These are phyloP conservation scores for Ladona fulva DNA, from an alignment of 1,140 invertebrate genomes.

Conservation along the genomic window DNA sequence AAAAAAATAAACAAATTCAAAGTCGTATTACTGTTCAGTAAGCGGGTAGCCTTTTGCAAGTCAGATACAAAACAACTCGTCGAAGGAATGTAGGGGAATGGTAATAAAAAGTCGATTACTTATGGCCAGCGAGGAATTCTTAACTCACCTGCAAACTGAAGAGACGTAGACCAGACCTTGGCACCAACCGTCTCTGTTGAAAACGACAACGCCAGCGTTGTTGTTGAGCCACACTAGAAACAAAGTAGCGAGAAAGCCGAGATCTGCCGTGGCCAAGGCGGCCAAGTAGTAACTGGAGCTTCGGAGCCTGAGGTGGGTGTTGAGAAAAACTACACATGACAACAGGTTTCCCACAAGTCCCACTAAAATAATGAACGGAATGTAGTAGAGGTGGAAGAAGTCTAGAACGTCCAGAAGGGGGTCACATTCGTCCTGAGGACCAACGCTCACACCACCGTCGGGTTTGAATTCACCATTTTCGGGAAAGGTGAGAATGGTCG, in stretches of 20 bases:
- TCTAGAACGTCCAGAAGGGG: conserved; percentile 36
- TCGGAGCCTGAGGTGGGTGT: conserved; percentile 43
- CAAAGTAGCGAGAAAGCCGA: conserved; percentile 42
- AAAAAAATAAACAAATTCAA: too few species aligned
- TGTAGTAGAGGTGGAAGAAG: conserved; percentile 42
- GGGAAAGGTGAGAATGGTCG: background rate
- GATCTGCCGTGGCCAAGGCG: conserved; percentile 44
- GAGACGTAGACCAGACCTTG: conserved; percentile 45
- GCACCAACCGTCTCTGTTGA: conserved; percentile 47
- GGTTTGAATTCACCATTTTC: background rate
- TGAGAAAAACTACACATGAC: conserved; percentile 47
- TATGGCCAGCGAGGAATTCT: conserved; percentile 24
- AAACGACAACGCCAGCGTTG: conserved; percentile 35
- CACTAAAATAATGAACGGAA: conserved; percentile 43
- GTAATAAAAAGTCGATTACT: too few species aligned
- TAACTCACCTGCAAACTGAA: background rate
- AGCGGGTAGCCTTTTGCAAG: too few species aligned
- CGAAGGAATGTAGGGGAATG: too few species aligned
- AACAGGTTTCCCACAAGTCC: conserved; percentile 47
- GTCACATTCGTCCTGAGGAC: conserved; percentile 16
- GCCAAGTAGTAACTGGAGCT: conserved; percentile 51
- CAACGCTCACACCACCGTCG: background rate
- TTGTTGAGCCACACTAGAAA: conserved; percentile 42
- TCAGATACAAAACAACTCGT: too few species aligned
- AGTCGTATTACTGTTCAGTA: too few species aligned